These are phyloP conservation scores for Lepilemur septentrionalis DNA, from an alignment of 2,797 vertebrate genomes.

Conservation along the genomic window DNA sequence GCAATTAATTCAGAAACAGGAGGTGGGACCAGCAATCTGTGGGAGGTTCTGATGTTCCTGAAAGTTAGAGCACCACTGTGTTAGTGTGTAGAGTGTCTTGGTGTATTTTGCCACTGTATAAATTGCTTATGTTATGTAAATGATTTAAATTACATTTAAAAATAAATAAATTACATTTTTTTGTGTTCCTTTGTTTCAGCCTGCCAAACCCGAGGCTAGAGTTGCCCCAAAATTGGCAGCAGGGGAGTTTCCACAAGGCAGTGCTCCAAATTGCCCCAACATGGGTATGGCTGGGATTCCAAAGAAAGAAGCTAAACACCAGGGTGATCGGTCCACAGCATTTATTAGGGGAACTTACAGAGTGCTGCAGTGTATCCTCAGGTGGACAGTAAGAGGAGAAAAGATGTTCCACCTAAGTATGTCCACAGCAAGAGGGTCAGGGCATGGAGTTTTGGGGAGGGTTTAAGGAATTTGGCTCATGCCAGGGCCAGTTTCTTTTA, in stretches of 20 bases:
- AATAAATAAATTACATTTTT: background rate
- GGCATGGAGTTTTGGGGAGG: background rate
- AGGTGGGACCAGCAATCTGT: rapidly evolving
- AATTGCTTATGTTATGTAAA: background rate
- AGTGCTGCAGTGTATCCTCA: background rate
- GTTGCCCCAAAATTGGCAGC: background rate
- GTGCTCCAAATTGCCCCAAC: background rate
- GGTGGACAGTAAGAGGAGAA: background rate
- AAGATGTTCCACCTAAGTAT: background rate
- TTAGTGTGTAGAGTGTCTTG: background rate
- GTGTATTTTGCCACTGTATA: background rate
- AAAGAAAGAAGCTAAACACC: background rate
- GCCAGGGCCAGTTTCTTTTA: background rate
- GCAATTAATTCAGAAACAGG: background rate
- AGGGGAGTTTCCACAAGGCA: background rate
- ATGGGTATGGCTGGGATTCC: background rate
- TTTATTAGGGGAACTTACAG: background rate
- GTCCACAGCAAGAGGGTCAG: background rate
- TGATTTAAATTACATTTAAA: background rate
- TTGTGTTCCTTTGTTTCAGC: background rate
- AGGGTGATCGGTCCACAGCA: background rate
- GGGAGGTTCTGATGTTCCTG: background rate
- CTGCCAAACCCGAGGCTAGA: background rate
- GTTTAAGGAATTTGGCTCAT: background rate
- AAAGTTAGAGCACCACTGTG: background rate